phyloP scores from a whole-genome alignment of 2,888 invertebrate genomes.

The Nomada goodeniana region DNA sequence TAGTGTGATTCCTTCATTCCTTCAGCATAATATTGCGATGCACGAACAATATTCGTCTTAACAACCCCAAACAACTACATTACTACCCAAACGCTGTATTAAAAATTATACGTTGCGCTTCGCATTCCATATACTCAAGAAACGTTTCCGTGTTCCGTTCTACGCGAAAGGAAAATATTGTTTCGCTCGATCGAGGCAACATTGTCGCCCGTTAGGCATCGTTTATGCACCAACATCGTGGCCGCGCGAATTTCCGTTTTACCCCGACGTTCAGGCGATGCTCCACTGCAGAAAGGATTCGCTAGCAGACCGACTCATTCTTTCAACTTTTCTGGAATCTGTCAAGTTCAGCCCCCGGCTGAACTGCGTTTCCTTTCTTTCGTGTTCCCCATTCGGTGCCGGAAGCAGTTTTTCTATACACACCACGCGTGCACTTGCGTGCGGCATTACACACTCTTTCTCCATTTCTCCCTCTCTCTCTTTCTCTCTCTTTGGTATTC shows the following conservation, averaged over 20 bases:
- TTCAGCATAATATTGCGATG: no score
- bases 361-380: slow-evolving; percentile 72
- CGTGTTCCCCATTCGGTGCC: slow-evolving; percentile 46
- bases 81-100: no score
- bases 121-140: no score
- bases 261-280: slow-evolving; percentile 35
- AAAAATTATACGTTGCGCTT: no score
- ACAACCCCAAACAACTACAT: no score
- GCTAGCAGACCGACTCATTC: slow-evolving; percentile 71
- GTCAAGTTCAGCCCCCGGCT: slow-evolving; percentile 77
- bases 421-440: slow-evolving; percentile 25
- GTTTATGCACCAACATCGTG: slow-evolving; percentile 22
- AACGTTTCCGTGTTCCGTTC: background rate
- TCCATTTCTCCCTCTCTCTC: background rate
- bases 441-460: slow-evolving; percentile 25
- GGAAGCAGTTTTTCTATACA: slow-evolving; percentile 58
- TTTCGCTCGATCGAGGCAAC: background rate
- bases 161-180: background rate
- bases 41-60: no score
- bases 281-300: slow-evolving; percentile 68
- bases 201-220: slow-evolving; percentile 14
- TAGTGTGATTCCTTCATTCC: no score
- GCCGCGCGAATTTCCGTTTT: slow-evolving; percentile 26
- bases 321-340: slow-evolving; percentile 78
- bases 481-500: slow-evolving; percentile 21